Evolutionary conservation across 2,113 vertebrate genomes (phyloP).

Genomic region (Chloropsis hardwickii): DNA sequence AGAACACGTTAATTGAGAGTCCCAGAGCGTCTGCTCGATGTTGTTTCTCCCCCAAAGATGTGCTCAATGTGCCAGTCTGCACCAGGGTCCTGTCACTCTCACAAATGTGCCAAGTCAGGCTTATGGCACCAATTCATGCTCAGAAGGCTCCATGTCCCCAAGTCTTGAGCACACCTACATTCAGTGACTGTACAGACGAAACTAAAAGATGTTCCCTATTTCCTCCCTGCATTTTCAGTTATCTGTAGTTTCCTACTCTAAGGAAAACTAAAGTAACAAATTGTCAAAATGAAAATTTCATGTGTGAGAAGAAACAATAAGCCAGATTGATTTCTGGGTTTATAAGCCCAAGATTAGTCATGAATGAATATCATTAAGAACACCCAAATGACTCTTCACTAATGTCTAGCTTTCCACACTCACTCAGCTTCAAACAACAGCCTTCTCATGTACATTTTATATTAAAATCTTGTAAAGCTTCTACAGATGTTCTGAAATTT

Average conservation of each 20-base stretch:
- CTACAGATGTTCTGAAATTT: not conserved
- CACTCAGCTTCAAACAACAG: not conserved
- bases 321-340: not conserved
- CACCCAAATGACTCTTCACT: slow-evolving; percentile 21
- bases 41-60: not conserved
- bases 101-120: not conserved
- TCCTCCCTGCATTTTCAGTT: not conserved
- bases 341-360: not conserved
- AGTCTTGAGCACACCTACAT: not conserved
- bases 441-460: not conserved
- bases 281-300: not conserved
- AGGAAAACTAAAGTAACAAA: not conserved
- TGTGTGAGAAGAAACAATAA: not conserved
- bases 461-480: not conserved
- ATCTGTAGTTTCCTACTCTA: not conserved
- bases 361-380: not conserved
- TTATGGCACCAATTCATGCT: not conserved
- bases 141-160: not conserved
- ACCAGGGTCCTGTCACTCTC: not conserved
- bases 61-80: not conserved
- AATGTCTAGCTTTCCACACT: not conserved
- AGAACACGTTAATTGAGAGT: not conserved
- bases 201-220: not conserved
- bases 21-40: not conserved
- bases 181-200: not conserved